These are phyloP conservation scores for Smittia sp. DNA, from an alignment of 2,888 invertebrate genomes.

Conservation along the genomic window DNA sequence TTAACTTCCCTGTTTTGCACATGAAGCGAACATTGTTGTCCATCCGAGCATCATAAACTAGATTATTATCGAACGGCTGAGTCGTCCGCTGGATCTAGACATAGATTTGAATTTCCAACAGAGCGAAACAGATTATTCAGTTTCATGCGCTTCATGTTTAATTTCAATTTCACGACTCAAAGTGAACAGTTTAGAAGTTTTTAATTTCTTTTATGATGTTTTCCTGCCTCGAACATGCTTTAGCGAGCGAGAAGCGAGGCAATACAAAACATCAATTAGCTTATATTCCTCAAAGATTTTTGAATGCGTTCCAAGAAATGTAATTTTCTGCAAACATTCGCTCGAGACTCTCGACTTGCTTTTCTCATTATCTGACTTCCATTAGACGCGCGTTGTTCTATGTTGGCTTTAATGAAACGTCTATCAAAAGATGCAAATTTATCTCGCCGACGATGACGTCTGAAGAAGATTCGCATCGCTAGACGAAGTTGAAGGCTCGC, in stretches of 20 bases:
- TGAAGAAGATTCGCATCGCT: too few species aligned
- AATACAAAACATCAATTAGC: conserved; percentile 24
- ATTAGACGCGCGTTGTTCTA: neutral
- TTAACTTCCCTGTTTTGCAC: conserved; percentile 1
- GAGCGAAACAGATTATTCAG: too few species aligned
- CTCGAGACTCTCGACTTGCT: neutral
- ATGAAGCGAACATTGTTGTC: neutral
- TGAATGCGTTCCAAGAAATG: conserved; percentile 31
- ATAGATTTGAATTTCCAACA: too few species aligned
- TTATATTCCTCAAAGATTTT: conserved; percentile 12
- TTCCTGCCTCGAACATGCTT: neutral
- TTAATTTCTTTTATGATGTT: conserved; percentile 1
- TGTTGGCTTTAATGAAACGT: conserved; percentile 8
- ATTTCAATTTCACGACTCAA: neutral
- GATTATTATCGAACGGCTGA: too few species aligned
- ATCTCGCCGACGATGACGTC: neutral
- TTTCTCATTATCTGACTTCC: neutral
- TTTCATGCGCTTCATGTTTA: too few species aligned
- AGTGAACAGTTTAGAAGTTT: neutral
- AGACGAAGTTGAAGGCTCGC: neutral
- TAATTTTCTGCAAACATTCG: conserved; percentile 6
- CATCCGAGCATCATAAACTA: too few species aligned
- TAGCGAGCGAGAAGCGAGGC: neutral
- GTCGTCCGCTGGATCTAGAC: too few species aligned
- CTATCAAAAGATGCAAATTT: conserved; percentile 4